Base-by-base conservation (phyloP, 2,888 invertebrate genomes). In the Phengaris alcon region DNA sequence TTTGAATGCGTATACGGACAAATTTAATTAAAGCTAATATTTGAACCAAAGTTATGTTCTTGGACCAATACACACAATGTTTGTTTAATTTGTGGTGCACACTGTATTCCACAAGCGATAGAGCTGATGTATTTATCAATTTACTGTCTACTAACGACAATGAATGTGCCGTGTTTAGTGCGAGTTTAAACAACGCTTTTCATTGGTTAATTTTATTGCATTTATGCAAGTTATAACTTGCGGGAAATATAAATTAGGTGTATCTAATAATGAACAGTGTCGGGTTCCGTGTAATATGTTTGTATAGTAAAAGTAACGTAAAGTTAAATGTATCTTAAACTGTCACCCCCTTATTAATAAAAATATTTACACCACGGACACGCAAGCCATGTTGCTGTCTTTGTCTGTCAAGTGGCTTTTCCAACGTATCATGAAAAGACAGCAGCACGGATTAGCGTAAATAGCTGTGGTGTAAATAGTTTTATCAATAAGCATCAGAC, bases 131-230 rank as follows among this genome's bases (percentile, higher is more conserved):
- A 35, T 68, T 57, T 48, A 59, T 59, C 35, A 54, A 51, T 70
- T 48, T 70, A 51, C 52, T 15, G 72, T 72, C 52, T 72, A 72
- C 35, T 70, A 70, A 70, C 35, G 64, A 64, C 15, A 70, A 15
- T 70, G 48, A 51, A 70, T 46, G 10, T 70, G 70, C 70, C 6
- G 64, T 44, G 64, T 64, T 64, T 59, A 59, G 59, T 64, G 35
- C 52, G 10, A 4, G 54, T 44, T 54, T 13, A 54, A 54, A 54
- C 72, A 54, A 6, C 7, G 68, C 1, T 10, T 68, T 51, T 54
- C 35, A 44, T 72, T 54, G 54, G 54, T 54, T 12, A 72, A 72
- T 72, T 15, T 52, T 72, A 54, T 72, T 54, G 35, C 72, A 72
- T 54, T 68, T 68, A 48, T 48, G 52, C 72, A 35, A 52, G 72